Base-by-base conservation (phyloP, 2,888 invertebrate species). In the Lasius fuliginosus region DNA sequence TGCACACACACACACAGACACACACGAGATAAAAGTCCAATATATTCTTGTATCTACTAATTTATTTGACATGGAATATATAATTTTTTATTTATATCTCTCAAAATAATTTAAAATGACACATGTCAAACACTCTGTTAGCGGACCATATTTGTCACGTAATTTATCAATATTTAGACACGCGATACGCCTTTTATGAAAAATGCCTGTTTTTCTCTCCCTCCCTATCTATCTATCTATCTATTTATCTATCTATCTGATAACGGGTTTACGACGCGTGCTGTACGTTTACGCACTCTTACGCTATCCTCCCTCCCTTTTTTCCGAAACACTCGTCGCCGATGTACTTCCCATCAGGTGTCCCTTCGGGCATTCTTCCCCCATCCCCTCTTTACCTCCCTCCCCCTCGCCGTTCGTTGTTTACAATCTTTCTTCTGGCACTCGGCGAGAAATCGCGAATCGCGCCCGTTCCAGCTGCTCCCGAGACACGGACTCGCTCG, bases 221-320 rank as follows among this genome's bases (percentile, higher is more conserved):
- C 5, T 49, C 53, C n/a, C n/a, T n/a, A 2, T 53, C 53, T 15
- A 15, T 3, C 23, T 27, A 40, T 23, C 33, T 56, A 23, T 23
- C 23, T 23, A 23, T 23, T 0, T n/a, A 2, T 53, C 53, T 15
- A 15, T 3, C 33, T 27, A 40, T 23, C 33, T 56, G 0, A 46
- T 60, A 81, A 77, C 69, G 58, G 15, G 40, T 77, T 46, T 56
- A 49, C 36, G 74, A 42, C 18, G 69, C 53, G 46, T 53, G 85
- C 82, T 85, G 76, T 82, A 86, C 85, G 81, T 83, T 87, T 84
- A 86, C 56, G 82, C 85, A 53, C 85, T 86, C 82, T 58, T 58
- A 49, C 46, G 42, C 40, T 60, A 33, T 36, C 42, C 60, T 9
- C 53, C 68, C 67, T 18, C 33, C 62, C 9, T 23, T 18, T 4